A percentile compares a stretch with the other conserved stretches of the same genome.
These are phyloP conservation scores for Atlantisia rogersi DNA, from an alignment of 2,113 vertebrate species.

Conservation along the genomic window DNA sequence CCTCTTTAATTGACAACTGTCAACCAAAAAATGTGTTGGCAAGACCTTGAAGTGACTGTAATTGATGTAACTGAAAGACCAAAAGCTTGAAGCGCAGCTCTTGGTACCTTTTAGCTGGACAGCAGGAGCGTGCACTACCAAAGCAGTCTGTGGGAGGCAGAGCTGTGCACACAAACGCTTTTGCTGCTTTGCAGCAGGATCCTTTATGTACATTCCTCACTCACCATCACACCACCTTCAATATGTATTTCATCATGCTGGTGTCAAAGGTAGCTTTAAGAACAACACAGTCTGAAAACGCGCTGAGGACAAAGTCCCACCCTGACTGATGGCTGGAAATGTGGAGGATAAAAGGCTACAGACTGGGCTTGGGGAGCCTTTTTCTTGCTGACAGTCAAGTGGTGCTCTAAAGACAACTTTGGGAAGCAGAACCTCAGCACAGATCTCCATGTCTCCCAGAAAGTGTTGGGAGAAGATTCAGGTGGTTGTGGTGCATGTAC, in stretches of 20 bases:
- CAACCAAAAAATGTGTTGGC: background rate
- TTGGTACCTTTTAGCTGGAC: background rate
- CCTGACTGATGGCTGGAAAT: background rate
- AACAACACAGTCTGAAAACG: background rate
- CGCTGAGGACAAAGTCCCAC: background rate
- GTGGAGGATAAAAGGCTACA: background rate
- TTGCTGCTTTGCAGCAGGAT: background rate
- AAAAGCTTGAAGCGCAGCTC: background rate
- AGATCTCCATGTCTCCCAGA: background rate
- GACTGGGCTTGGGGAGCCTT: fast-evolving
- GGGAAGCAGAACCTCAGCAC: background rate
- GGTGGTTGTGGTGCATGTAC: background rate
- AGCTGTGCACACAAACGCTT: background rate
- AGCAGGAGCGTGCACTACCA: background rate
- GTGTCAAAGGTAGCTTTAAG: background rate
- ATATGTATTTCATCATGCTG: background rate
- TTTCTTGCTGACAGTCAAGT: background rate
- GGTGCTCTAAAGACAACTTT: background rate
- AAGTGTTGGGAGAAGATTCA: background rate
- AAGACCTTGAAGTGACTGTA: background rate
- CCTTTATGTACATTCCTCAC: background rate
- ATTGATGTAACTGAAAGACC: background rate
- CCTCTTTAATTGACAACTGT: background rate
- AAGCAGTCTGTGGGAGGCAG: background rate
- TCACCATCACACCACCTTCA: background rate